phyloP scores from a whole-genome alignment of 2,113 vertebrate genomes.

The Smithornis capensis region DNA sequence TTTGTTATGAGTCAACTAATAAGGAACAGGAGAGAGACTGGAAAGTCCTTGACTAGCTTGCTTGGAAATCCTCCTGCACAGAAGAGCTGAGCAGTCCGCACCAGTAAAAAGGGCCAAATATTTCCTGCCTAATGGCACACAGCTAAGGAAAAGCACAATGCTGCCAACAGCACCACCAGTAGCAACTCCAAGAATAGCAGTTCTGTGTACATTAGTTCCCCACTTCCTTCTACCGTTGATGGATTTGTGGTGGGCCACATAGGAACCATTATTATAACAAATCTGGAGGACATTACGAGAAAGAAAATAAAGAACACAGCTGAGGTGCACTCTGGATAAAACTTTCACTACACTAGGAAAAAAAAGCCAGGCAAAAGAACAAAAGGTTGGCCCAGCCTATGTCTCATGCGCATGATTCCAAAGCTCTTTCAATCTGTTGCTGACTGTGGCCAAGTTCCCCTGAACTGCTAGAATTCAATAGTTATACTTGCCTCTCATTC shows the following conservation, averaged over 20 bases:
- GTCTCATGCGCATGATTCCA: not conserved
- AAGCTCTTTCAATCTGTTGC: not conserved
- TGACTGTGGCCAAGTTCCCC: not conserved
- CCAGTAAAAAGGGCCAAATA: not conserved
- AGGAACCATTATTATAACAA: not conserved
- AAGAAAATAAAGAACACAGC: not conserved
- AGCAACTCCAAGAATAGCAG: not conserved
- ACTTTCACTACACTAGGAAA: not conserved
- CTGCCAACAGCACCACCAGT: not conserved
- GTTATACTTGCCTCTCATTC: not conserved
- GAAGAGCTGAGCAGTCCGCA: not conserved
- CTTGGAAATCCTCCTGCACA: not conserved
- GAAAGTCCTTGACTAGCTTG: not conserved
- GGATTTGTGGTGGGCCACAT: not conserved
- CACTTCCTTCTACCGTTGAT: accelerated
- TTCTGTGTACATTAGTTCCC: not conserved
- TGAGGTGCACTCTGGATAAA: not conserved
- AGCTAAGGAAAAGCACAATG: not conserved
- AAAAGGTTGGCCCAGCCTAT: not conserved
- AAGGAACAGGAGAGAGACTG: not conserved
- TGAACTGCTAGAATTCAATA: not conserved
- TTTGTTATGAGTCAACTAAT: not conserved
- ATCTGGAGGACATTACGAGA: not conserved
- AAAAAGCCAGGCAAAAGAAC: not conserved
- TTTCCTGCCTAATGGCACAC: not conserved